These are phyloP conservation scores for Auanema freiburgensis DNA, from an alignment of 2,888 invertebrate genomes.

Conservation along the genomic window DNA sequence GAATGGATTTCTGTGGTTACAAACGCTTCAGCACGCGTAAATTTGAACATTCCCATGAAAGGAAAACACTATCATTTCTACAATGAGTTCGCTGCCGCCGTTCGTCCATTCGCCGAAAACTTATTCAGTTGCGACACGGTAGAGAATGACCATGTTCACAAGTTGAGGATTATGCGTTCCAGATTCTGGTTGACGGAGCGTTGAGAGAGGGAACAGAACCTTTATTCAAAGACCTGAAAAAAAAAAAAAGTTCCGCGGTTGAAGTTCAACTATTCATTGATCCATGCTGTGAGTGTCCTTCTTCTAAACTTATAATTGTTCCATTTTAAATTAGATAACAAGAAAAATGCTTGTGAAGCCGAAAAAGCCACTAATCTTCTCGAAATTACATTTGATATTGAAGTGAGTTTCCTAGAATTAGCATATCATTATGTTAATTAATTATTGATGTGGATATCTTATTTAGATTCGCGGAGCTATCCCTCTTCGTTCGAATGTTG, in stretches of 20 bases:
- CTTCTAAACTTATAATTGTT: neutral
- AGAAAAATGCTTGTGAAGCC: constrained; percentile 24
- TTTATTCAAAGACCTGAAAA: constrained; percentile 44
- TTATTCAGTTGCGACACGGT: constrained; percentile 31
- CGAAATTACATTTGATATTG: constrained; percentile 41
- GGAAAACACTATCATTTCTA: constrained; percentile 38
- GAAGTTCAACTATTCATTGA: constrained; percentile 41
- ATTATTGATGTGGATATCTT: neutral
- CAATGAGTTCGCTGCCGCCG: constrained; percentile 35
- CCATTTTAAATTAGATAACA: constrained; percentile 27
- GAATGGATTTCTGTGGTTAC: constrained; percentile 47
- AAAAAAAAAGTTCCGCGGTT: constrained; percentile 40
- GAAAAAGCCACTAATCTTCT: constrained; percentile 30
- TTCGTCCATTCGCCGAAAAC: constrained; percentile 36
- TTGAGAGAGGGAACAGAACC: constrained; percentile 38
- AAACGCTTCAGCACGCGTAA: constrained; percentile 37
- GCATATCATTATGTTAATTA: neutral
- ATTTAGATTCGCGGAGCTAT: constrained; percentile 42
- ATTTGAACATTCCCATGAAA: constrained; percentile 27
- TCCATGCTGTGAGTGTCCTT: constrained; percentile 29
- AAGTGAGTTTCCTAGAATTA: constrained; percentile 15
- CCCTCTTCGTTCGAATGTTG: constrained; percentile 37
- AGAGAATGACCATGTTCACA: neutral
- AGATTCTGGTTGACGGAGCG: constrained; percentile 39
- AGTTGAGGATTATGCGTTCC: constrained; percentile 1